phyloP scores from a whole-genome alignment of 2,888 invertebrate genomes.

The Poecilus cupreus region DNA sequence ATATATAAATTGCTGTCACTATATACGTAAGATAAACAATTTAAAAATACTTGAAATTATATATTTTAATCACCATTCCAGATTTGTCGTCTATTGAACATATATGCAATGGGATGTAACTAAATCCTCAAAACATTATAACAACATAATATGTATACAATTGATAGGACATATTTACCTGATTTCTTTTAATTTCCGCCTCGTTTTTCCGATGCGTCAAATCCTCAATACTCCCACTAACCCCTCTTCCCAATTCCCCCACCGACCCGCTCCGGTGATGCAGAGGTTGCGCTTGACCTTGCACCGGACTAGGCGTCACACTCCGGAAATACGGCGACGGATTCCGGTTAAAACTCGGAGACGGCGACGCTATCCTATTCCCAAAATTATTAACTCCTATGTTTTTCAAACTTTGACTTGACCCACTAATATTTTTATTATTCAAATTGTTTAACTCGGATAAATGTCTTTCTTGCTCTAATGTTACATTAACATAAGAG shows the following conservation, averaged over 20 bases:
- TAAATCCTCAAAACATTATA: too few species aligned
- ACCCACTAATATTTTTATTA: conserved; percentile 64
- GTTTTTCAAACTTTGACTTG: conserved; percentile 63
- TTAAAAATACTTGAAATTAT: too few species aligned
- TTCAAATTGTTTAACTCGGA: conserved; percentile 70
- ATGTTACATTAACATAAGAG: conserved; percentile 66
- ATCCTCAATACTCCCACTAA: conserved; percentile 64
- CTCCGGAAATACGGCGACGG: conserved; percentile 70
- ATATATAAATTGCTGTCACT: too few species aligned
- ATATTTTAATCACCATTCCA: too few species aligned
- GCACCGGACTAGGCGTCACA: conserved; percentile 69
- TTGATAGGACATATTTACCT: conserved; percentile 69
- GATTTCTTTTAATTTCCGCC: conserved; percentile 74
- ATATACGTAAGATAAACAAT: too few species aligned
- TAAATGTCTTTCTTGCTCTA: conserved; percentile 58
- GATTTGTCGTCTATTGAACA: too few species aligned
- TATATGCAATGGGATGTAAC: too few species aligned
- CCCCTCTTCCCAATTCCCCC: conserved; percentile 67
- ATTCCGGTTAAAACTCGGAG: conserved; percentile 75
- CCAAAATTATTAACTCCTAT: conserved; percentile 68
- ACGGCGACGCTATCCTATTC: conserved; percentile 72
- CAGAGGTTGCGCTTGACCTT: conserved; percentile 64
- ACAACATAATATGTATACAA: too few species aligned
- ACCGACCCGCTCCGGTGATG: conserved; percentile 68
- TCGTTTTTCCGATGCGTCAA: conserved; percentile 68